These are phyloP conservation scores for Caerostris darwini DNA, from an alignment of 1,140 invertebrate species.

Conservation along the genomic window DNA sequence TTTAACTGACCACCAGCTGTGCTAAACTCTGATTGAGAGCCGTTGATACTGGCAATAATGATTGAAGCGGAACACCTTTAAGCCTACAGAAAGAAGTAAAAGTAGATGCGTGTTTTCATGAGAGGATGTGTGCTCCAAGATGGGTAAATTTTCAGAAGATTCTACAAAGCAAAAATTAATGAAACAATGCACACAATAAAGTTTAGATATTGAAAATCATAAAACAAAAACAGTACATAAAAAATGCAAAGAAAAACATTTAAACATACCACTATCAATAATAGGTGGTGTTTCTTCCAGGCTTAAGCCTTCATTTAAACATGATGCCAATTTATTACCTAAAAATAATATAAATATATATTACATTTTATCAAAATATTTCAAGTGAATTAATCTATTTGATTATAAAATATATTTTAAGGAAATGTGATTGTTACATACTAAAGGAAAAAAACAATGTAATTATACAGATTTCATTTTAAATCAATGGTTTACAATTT, in stretches of 20 bases:
- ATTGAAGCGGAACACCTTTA: constrained; percentile 44
- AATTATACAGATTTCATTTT: too few relatives aligned
- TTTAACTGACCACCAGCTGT: constrained; percentile 37
- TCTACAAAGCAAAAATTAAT: background rate
- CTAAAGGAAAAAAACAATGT: too few relatives aligned
- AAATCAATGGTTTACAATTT: too few relatives aligned
- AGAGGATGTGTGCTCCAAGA: background rate
- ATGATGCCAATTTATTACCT: constrained; percentile 84
- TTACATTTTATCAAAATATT: background rate
- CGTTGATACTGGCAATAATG: constrained; percentile 34
- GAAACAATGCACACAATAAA: background rate
- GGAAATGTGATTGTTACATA: too few relatives aligned
- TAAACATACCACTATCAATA: constrained; percentile 57
- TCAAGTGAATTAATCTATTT: background rate
- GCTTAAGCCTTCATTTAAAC: constrained; percentile 84
- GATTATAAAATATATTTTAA: background rate
- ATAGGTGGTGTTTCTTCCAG: constrained; percentile 82
- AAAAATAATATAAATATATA: constrained; percentile 38
- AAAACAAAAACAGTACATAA: background rate
- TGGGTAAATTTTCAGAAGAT: background rate
- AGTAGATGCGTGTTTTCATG: background rate
- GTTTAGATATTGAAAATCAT: background rate
- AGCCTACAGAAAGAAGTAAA: constrained; percentile 24
- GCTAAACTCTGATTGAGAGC: constrained; percentile 25
- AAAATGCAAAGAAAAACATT: background rate